These are phyloP conservation scores for Drosophila lowei DNA, from an alignment of 1,140 invertebrate species.

Conservation along the genomic window DNA sequence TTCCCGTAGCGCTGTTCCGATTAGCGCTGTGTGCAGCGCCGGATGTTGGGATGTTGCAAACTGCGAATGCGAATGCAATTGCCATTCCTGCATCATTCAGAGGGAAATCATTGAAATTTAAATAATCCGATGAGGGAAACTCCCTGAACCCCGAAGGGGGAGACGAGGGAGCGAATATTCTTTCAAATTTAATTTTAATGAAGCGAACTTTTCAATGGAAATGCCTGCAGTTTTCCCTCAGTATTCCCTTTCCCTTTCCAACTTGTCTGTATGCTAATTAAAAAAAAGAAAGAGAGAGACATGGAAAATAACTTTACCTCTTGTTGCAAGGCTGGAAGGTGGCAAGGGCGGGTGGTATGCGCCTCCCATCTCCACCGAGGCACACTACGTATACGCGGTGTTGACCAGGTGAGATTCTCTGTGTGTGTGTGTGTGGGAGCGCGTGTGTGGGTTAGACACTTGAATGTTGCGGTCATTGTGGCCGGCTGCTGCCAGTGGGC, in stretches of 20 bases:
- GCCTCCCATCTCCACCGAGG: not conserved
- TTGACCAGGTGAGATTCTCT: slow-evolving; percentile 55
- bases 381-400: slow-evolving; percentile 39
- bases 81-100: no score
- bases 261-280: slow-evolving; percentile 59
- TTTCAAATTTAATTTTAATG: slow-evolving; percentile 69
- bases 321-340: not conserved
- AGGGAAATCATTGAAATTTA: no score
- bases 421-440: slow-evolving; percentile 2
- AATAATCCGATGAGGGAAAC: no score
- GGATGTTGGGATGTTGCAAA: no score
- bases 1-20: no score
- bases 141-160: no score
- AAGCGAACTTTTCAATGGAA: slow-evolving; percentile 57
- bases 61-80: no score
- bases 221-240: slow-evolving; percentile 27
- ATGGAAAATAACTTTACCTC: slow-evolving; percentile 39
- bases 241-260: not conserved
- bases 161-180: not conserved
- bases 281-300: slow-evolving; percentile 36
- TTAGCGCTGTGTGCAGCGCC: no score
- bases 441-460: slow-evolving; percentile 57
- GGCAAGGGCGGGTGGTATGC: not conserved
- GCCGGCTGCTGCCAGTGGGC: slow-evolving; percentile 5
- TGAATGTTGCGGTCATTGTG: slow-evolving; percentile 69